These are phyloP conservation scores for Cryptotis parvus DNA, from an alignment of 2,113 vertebrate species.

Conservation along the genomic window DNA sequence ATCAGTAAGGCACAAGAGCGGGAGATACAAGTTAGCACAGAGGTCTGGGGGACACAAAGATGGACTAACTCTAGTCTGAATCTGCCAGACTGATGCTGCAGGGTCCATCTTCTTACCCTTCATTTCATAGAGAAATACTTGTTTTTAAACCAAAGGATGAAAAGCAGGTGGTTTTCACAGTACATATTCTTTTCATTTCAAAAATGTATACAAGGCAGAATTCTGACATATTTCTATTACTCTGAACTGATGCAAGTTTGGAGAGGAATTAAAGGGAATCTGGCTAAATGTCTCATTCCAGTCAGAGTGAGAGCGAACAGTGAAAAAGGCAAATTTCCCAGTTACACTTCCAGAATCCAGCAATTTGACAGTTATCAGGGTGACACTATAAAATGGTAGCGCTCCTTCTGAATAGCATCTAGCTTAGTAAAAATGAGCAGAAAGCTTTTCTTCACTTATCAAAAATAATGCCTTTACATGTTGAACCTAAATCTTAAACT, in stretches of 20 bases:
- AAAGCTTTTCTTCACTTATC: conserved; percentile 25
- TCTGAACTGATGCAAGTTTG: not conserved
- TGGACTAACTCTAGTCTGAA: not conserved
- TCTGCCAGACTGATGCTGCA: not conserved
- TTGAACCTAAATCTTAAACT: conserved; percentile 62
- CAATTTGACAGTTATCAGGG: conserved; percentile 52
- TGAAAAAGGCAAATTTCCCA: conserved; percentile 58
- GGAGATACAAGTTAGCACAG: not conserved
- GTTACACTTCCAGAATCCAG: conserved; percentile 58
- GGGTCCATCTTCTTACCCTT: not conserved
- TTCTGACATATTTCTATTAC: conserved; percentile 14
- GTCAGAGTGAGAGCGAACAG: conserved; percentile 3
- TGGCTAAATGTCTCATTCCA: conserved; percentile 10
- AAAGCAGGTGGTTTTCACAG: conserved; percentile 36
- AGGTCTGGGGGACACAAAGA: not conserved
- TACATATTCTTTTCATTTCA: not conserved
- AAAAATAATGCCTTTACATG: conserved; percentile 66
- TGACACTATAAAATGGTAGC: not conserved
- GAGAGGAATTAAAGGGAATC: conserved; percentile 11
- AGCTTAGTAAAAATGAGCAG: conserved; percentile 15
- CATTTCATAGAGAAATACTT: not conserved
- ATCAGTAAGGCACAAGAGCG: not conserved
- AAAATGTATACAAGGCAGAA: not conserved
- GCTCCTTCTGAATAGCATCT: conserved; percentile 41
- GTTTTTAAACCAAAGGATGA: conserved; percentile 24